Base-by-base conservation (phyloP, 2,113 vertebrate genomes). In the Aegotheles bennettii region DNA sequence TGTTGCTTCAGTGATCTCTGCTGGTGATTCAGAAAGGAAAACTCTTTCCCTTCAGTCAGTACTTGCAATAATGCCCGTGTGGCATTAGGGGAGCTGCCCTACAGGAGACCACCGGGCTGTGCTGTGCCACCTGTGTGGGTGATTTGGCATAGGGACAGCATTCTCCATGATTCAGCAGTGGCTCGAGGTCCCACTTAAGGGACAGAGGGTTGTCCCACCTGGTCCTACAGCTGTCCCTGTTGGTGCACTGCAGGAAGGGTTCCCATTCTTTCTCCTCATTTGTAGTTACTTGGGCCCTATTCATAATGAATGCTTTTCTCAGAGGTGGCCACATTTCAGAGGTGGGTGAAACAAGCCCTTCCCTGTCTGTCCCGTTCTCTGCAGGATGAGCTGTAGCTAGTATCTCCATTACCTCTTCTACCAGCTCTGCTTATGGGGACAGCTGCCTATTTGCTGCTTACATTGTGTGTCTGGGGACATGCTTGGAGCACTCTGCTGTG, bases 361-460 rank as follows among this genome's bases (percentile, higher is more conserved):
- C 38, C 26, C 31, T 63, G 26, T 13, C 40, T 57, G 10, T 7
- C 33, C 79, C 24, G 6, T 54, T 80, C 69, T 60, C 56, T 69
- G 47, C 61, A 54, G 78, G 54, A 57, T 1, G 3, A 47, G 28
- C 63, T 93, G 78, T 76, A 2, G 2, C 59, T 84, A 54, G 38
- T 78, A 29, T 70, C 56, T 16, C 17, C 3, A 1, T 54, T 93
- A 76, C 59, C 59, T 57, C 48, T 45, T 86, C 64, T 64, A 21
- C 56, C 36, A 80, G 17, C 33, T 89, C 59, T 85, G 71, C 54
- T 84, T 81, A 7, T 67, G 35, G 86, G 31, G 56, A 90, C 54
- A 79, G 73, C 53, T 87, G 80, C 71, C 80, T 51, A 10, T 90
- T 91, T 76, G 89, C 73, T 94, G 81, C 57, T 94, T 93, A 60